These are phyloP conservation scores for Calosoma granatense DNA, from an alignment of 1,140 invertebrate genomes.

Conservation along the genomic window DNA sequence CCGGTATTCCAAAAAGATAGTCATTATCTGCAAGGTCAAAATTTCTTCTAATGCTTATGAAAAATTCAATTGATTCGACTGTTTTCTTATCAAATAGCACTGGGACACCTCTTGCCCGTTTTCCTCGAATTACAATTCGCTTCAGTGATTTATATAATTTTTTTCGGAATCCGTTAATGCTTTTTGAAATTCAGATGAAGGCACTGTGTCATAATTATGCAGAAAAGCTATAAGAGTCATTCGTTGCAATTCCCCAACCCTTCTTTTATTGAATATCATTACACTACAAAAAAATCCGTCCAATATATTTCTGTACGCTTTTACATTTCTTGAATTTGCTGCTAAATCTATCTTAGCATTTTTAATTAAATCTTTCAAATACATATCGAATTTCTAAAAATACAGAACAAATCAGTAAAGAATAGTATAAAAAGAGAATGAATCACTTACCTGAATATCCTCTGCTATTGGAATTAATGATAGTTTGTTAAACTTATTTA, in stretches of 20 bases:
- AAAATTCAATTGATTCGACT: constrained; percentile 12
- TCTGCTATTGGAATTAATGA: constrained; percentile 25
- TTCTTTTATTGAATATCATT: no score
- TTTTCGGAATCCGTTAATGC: constrained; percentile 18
- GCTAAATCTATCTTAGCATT: not conserved
- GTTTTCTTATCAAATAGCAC: constrained; percentile 18
- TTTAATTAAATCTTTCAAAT: not conserved
- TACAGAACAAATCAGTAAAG: constrained; percentile 6
- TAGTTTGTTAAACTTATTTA: constrained; percentile 27
- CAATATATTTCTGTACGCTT: constrained; percentile 10
- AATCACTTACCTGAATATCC: constrained; percentile 25
- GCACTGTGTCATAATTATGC: no score
- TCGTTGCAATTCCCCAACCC: no score
- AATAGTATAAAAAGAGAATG: no score
- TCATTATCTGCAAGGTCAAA: constrained; percentile 11
- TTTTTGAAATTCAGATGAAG: no score
- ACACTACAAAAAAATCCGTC: no score
- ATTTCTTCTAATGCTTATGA: no score
- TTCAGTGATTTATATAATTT: constrained; percentile 13
- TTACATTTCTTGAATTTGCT: constrained; percentile 5
- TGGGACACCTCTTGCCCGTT: constrained; percentile 18
- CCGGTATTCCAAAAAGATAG: constrained; percentile 24
- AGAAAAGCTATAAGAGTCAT: no score
- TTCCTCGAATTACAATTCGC: constrained; percentile 16
- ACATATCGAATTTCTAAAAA: not conserved